Evolutionary conservation across 2,888 invertebrate genomes (phyloP), one percentile per base, ranked within the genome.

Genomic region (Hypsopygia costalis): DNA sequence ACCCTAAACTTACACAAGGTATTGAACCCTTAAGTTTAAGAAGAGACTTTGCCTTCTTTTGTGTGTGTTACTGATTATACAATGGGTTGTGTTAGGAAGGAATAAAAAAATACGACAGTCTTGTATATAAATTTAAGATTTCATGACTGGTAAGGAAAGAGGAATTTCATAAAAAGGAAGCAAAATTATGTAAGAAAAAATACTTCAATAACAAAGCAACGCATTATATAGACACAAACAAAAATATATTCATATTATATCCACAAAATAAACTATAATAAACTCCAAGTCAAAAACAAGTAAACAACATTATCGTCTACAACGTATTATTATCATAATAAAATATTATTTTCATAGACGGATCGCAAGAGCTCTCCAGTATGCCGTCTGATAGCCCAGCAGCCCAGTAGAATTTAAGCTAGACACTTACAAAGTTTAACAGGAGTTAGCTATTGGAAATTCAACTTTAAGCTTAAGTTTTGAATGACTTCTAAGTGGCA

Each of bases 341-440:
- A 82, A 81, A 83, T 81, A 81, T 81, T 70, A 83, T 82, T 79
- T 79, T 80, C 77, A 76, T 79, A 70, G 67, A 72, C 75, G 68
- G 65, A 78, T 81, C 80, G 71, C 68, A 54, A 74, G 63, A 70
- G 73, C 66, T 72, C 76, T 77, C 58, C 50, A 73, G 68, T 62
- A 55, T 52, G 60, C 56, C 62, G 62, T 61, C 69, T 74, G 69
- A 66, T 70, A 62, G 66, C 56, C 64, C 63, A 64, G 65, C 55
- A 69, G 67, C 67, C 69, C 72, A 61, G 64, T 63, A 67, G 72
- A 77, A 79, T 81, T 80, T 72, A 72, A 81, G 79, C 72, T 70
- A 60, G 62, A 66, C 49, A 62, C 62, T 66, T 63, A 69, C 80
- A 69, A 75, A 55, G n/a, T 49, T 56, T 47, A 10, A 8, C 4